phyloP scores from a whole-genome alignment of 2,797 vertebrate genomes.

The Lepus townsendii region DNA sequence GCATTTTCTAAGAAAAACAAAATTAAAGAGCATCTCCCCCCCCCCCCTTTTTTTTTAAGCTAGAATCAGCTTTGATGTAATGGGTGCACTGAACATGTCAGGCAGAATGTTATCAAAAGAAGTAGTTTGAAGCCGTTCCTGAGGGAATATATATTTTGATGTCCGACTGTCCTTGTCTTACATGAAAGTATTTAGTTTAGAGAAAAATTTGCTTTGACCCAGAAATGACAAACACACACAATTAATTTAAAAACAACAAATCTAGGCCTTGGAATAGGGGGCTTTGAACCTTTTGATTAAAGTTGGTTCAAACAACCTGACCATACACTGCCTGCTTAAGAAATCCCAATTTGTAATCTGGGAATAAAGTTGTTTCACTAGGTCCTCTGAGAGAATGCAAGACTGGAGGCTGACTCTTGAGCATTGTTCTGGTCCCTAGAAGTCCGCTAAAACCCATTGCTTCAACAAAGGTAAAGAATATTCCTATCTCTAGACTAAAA shows the following conservation, averaged over 20 bases:
- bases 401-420: neutral
- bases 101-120: slow-evolving; percentile 88
- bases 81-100: slow-evolving; percentile 86
- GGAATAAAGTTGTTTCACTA: slow-evolving; percentile 3
- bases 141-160: slow-evolving; percentile 85
- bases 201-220: slow-evolving; percentile 87
- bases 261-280: slow-evolving; percentile 57
- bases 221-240: slow-evolving; percentile 86
- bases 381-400: slow-evolving; percentile 26
- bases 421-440: neutral
- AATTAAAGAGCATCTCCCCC: slow-evolving; percentile 69
- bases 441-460: neutral
- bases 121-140: slow-evolving; percentile 85
- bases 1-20: slow-evolving; percentile 84
- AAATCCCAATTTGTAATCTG: slow-evolving; percentile 39
- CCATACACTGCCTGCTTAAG: slow-evolving; percentile 60
- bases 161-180: slow-evolving; percentile 87
- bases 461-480: slow-evolving; percentile 6
- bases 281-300: slow-evolving; percentile 80
- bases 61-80: slow-evolving; percentile 86
- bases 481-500: neutral
- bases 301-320: slow-evolving; percentile 80
- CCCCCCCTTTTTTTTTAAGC: neutral
- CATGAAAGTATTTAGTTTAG: slow-evolving; percentile 86
- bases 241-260: slow-evolving; percentile 82